Evolutionary conservation across 2,888 invertebrate genomes (phyloP), one percentile per base, ranked within the genome.

Genomic region (Cephus sareptanus): DNA sequence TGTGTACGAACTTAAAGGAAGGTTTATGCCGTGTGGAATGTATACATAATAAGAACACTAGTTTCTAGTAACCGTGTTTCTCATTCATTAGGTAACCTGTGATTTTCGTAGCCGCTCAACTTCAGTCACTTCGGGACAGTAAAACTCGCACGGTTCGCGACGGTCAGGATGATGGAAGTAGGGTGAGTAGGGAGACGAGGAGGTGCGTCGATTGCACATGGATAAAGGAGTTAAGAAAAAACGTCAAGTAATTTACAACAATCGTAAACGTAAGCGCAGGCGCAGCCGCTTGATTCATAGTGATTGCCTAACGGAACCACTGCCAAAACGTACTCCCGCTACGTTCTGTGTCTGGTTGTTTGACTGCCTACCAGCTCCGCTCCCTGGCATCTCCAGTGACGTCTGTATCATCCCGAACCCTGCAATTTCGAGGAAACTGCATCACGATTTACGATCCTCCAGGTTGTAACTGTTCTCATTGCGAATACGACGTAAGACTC

Each of bases 241-340:
- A 82, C 77, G 79, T 75, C 80, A 79, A 79, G 85, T 86, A 87
- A 87, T 87, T 87, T 85, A 87, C 85, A 84, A 84, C 86, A 85
- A 86, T 86, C 86, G 84, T 87, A 87, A 86, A 87, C 83, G 86
- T 85, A 81, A 84, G 81, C 80, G 79, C 82, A 77, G 79, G 80
- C 81, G 79, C 81, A 78, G 80, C 74, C 69, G 35, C 78, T 84
- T 87, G 87, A 87, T 87, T 87, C 87, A 87, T 87, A 84, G 81
- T 87, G 86, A 87, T 87, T 87, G 85, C 86, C 84, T 87, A 87
- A 87, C 86, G 87, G 87, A 83, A 85, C 82, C 79, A 80, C 78
- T 79, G 83, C 81, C 85, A 87, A 87, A 87, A 85, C 79, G 85
- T 84, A 82, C 83, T 82, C 81, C 78, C 81, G 74, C 81, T 80